Conservation (phyloP, 2,797 vertebrate species). For the Rhincodon typus region DNA sequence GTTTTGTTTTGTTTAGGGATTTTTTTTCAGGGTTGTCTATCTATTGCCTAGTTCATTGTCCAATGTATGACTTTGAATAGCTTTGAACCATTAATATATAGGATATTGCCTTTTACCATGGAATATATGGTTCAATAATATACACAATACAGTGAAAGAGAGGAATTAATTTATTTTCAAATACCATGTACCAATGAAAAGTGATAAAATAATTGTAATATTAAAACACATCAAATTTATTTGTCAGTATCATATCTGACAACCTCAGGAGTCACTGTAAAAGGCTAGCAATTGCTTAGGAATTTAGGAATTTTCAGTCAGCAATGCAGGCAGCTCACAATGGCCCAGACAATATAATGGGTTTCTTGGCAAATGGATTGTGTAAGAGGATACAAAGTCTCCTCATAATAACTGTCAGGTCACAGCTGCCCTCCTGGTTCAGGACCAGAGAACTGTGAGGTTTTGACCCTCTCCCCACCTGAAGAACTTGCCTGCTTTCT, state of each 20-base stretch:
- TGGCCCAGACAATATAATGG: not conserved
- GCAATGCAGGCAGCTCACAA: not conserved
- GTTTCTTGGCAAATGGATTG: not conserved
- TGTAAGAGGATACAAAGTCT: not conserved
- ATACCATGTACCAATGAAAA: not conserved
- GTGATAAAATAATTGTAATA: not conserved
- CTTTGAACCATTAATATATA: not conserved
- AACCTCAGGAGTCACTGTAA: not conserved
- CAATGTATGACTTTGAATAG: constrained; percentile 1
- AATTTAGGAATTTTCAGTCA: not conserved
- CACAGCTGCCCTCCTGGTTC: not conserved
- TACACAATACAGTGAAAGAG: not conserved
- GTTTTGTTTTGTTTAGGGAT: not conserved
- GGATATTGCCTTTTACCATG: not conserved
- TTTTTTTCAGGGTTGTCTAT: not conserved
- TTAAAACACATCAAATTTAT: not conserved
- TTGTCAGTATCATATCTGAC: not conserved
- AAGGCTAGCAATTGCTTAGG: not conserved
- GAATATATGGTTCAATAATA: not conserved
- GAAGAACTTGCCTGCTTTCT: not conserved
- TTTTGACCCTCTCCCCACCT: too few species aligned
- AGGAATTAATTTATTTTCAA: not conserved
- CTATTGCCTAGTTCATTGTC: not conserved
- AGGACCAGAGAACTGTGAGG: not conserved
- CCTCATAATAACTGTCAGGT: not conserved